Percentiles rank a stretch among this genome's conserved stretches.
phyloP scores from a whole-genome alignment of 2,888 invertebrate species.

The Chymomyza fuscimana region DNA sequence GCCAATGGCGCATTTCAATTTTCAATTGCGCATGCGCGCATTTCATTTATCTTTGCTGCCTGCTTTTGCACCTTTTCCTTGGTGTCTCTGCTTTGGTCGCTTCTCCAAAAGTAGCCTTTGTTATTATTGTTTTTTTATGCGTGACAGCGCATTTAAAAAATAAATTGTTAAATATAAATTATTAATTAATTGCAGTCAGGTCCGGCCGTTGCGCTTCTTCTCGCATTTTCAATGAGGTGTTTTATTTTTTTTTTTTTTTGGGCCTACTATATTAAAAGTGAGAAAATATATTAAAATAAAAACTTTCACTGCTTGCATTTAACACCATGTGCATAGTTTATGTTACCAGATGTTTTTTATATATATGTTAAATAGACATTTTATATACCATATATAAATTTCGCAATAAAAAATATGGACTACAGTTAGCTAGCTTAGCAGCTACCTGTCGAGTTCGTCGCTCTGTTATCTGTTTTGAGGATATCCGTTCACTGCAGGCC shows the following conservation, averaged over 20 bases:
- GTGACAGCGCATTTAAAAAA: conserved; percentile 37
- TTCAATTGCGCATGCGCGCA: conserved; percentile 6
- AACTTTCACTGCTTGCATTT: conserved; percentile 16
- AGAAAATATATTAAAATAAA: conserved; percentile 9
- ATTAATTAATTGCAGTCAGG: conserved; percentile 40
- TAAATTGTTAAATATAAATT: conserved; percentile 32
- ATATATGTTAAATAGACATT: not conserved
- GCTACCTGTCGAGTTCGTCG: not conserved
- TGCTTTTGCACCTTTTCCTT: too few relatives aligned
- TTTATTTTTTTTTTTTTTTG: not conserved
- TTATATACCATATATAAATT: not conserved
- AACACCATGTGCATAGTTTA: not conserved
- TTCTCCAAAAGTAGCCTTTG: not conserved
- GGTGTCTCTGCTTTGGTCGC: not conserved
- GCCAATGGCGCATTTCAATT: conserved; percentile 3
- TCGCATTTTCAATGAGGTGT: conserved; percentile 26
- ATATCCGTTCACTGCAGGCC: not conserved
- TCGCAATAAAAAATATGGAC: not conserved
- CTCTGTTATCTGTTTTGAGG: not conserved
- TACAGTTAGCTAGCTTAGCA: not conserved
- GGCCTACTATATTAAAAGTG: conserved; percentile 5
- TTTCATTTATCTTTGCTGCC: not conserved
- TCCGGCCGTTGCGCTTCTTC: not conserved
- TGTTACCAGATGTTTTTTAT: conserved; percentile 1
- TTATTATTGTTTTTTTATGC: conserved; percentile 36